Conservation (phyloP, 1,140 invertebrate species). For the Scaptodrosophila lebanonensis region DNA sequence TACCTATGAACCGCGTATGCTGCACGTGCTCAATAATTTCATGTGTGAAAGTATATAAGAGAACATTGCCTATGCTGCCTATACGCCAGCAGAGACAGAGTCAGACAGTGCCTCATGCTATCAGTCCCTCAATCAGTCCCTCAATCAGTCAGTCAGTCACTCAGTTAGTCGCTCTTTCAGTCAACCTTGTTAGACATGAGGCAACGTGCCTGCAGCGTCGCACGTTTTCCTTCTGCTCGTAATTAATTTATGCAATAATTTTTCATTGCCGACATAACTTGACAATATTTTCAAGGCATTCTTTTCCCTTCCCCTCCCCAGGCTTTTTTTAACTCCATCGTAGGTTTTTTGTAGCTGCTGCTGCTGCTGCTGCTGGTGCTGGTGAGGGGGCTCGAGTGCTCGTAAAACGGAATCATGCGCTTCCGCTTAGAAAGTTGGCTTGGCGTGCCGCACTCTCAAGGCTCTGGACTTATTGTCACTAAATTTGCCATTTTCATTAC, state of each 20-base stretch:
- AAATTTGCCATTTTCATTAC: constrained; percentile 29
- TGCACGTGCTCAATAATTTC: constrained; percentile 56
- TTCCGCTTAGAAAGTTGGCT: constrained; percentile 14
- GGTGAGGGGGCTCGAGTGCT: too few species aligned
- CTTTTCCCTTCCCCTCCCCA: too few species aligned
- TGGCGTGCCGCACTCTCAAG: constrained; percentile 12
- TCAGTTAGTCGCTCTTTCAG: too few species aligned
- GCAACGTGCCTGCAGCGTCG: constrained; percentile 10
- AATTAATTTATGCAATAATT: constrained; percentile 76
- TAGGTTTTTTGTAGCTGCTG: too few species aligned
- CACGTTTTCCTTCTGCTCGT: constrained; percentile 31
- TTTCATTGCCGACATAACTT: constrained; percentile 70
- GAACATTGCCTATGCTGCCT: not conserved
- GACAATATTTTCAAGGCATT: constrained; percentile 57
- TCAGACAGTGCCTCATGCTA: too few species aligned
- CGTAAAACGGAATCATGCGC: too few species aligned
- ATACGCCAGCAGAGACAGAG: too few species aligned
- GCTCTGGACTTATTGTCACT: constrained; percentile 31
- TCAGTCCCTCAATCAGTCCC: too few species aligned
- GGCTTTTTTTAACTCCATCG: too few species aligned
- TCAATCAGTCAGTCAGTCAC: too few species aligned
- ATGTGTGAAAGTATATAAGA: constrained; percentile 24
- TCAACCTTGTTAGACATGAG: too few species aligned
- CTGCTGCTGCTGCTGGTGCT: too few species aligned
- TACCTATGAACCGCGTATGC: constrained; percentile 43